Conservation (phyloP, 1,140 invertebrate species). For the Aphelenchoides besseyi region DNA sequence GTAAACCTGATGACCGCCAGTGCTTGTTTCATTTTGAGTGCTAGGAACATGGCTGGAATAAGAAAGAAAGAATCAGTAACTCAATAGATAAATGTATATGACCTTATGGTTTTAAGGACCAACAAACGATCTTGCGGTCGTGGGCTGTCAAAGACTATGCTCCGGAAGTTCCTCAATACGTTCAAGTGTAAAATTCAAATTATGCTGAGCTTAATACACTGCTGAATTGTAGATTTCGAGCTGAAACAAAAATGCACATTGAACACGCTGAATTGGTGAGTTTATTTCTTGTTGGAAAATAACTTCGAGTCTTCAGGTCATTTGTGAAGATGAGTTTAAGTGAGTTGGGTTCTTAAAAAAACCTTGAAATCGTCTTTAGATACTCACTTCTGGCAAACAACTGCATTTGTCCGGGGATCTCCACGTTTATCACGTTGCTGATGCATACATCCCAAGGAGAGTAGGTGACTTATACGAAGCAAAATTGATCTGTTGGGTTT, state of each 20-base stretch:
- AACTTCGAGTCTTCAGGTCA: no score
- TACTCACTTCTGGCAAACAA: constrained; percentile 94
- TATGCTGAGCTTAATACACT: no score
- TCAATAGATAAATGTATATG: neutral
- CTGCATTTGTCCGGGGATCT: constrained; percentile 91
- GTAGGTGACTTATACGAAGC: constrained; percentile 71
- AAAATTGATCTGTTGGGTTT: constrained; percentile 67
- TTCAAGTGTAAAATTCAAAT: no score
- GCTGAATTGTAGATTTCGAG: no score
- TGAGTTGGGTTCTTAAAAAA: no score
- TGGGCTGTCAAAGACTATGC: constrained; percentile 98
- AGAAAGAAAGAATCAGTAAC: constrained; percentile 29
- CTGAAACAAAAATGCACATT: constrained; percentile 95
- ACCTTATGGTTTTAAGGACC: constrained; percentile 69
- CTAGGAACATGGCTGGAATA: constrained; percentile 59
- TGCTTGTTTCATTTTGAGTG: constrained; percentile 66
- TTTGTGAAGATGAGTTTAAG: constrained; percentile 95
- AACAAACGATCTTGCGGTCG: constrained; percentile 90
- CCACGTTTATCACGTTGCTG: constrained; percentile 86
- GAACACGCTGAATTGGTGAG: constrained; percentile 83
- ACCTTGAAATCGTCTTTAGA: constrained; percentile 93
- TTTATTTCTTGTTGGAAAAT: no score
- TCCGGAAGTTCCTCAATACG: constrained; percentile 88
- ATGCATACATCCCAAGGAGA: constrained; percentile 91
- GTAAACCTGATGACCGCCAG: constrained; percentile 73